Evolutionary conservation across 2,797 vertebrate species (phyloP), one percentile per base, ranked within the genome.

Genomic region (Eulemur albifrons): DNA sequence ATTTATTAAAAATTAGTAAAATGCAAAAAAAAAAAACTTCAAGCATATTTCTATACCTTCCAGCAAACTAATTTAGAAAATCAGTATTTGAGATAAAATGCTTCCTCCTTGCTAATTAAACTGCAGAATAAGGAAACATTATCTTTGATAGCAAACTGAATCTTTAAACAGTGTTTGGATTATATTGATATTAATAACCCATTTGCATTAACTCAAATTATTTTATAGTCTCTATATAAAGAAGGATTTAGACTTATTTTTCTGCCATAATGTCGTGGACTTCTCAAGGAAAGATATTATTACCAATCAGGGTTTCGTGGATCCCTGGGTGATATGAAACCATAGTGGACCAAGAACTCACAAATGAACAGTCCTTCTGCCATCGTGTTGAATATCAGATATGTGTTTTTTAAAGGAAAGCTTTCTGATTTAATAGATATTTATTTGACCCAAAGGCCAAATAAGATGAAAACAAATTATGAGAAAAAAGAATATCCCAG

Each of bases 61-160:
- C 69, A 96, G 95, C 94, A 97, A 98, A 96, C 86, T 95, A 94
- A 98, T 97, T 96, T 93, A 93, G 95, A 97, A 97, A 98, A 95
- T 92, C 93, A 90, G 90, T 95, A 96, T 96, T 94, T 95, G 4
- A 65, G 94, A 96, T 95, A 92, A 97, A 98, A 97, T 96, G 89
- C 97, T 98, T 97, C 97, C 97, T 96, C 93, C 95, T 96, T 95
- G 86, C 92, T 97, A 96, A 94, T 97, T 95, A 97, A 95, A 94
- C 95, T 96, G 88, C 8, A 92, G 96, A 96, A 91, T 59, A 50
- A 93, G 90, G 95, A 96, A 95, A 97, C 92, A 90, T 95, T 85
- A 79, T 92, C 83, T 96, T 0, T 59, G 50, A 95, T 88, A 97
- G 2, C 54, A 88, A 95, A 89, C 80, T 90, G 94, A 97, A 97